phyloP scores from a whole-genome alignment of 2,797 vertebrate species.

The Rhodeus uyekii region DNA sequence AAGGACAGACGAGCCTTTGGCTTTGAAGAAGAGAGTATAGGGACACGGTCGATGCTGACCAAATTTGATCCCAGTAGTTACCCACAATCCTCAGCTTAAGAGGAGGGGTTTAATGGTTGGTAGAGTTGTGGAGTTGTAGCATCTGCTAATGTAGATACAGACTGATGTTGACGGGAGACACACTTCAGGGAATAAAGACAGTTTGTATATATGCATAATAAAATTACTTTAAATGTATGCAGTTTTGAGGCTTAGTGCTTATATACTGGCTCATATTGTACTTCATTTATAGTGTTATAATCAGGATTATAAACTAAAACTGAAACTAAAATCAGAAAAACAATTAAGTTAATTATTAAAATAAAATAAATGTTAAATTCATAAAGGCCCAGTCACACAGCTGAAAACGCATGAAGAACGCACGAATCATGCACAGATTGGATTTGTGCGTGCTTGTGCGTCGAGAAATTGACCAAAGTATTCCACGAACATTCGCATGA shows the following conservation, averaged over 20 bases:
- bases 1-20: not conserved
- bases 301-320: not conserved
- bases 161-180: not conserved
- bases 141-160: constrained; percentile 16
- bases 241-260: not conserved
- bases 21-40: constrained; percentile 25
- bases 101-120: constrained; percentile 13
- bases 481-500: no score
- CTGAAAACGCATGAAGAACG: no score
- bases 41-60: constrained; percentile 16
- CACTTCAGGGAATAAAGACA: not conserved
- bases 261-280: not conserved
- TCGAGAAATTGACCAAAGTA: no score
- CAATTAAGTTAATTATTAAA: not conserved
- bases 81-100: constrained; percentile 25
- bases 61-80: constrained; percentile 37
- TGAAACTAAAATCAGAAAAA: not conserved
- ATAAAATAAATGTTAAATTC: not conserved
- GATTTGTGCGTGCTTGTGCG: no score
- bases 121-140: not conserved
- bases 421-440: no score
- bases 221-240: not conserved
- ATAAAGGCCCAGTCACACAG: no score
- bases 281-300: not conserved
- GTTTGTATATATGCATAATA: not conserved